These are phyloP conservation scores for Petrocephalus sullivani DNA, from an alignment of 2,797 vertebrate genomes.

Conservation along the genomic window DNA sequence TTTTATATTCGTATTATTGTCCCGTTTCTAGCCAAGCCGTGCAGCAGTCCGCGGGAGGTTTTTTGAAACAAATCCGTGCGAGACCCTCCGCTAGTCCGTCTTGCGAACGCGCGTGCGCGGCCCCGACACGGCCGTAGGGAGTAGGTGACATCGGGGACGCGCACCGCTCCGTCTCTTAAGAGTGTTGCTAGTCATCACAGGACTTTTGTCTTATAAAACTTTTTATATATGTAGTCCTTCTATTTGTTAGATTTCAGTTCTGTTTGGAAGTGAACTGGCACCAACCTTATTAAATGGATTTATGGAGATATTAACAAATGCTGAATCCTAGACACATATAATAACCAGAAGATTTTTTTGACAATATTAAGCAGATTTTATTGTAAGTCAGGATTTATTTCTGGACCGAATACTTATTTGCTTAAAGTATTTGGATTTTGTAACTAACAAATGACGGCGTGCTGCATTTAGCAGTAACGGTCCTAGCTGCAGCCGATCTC, in stretches of 20 bases:
- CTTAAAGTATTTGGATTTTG: neutral
- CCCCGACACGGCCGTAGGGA: neutral
- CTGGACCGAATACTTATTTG: neutral
- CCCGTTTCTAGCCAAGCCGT: neutral
- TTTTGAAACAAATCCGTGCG: constrained; percentile 28
- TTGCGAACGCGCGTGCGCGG: constrained; percentile 26
- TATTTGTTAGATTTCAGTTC: constrained; percentile 12
- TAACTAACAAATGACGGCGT: neutral
- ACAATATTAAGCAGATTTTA: neutral
- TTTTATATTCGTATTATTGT: neutral
- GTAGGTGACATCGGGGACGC: constrained; percentile 31
- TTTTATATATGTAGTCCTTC: constrained; percentile 13
- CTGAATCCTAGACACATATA: neutral
- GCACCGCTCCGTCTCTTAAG: constrained; percentile 25
- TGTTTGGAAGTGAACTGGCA: neutral
- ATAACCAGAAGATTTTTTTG: neutral
- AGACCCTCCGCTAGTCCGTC: neutral
- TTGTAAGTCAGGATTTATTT: neutral
- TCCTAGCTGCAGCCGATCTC: neutral
- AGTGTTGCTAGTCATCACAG: constrained; percentile 4
- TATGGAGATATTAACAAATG: neutral
- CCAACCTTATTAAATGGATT: neutral
- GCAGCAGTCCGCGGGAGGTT: neutral
- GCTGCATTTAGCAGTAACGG: neutral
- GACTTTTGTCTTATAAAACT: neutral